These are phyloP conservation scores for Acanthurus lineatus DNA, from an alignment of 2,797 vertebrate species.

Conservation along the genomic window DNA sequence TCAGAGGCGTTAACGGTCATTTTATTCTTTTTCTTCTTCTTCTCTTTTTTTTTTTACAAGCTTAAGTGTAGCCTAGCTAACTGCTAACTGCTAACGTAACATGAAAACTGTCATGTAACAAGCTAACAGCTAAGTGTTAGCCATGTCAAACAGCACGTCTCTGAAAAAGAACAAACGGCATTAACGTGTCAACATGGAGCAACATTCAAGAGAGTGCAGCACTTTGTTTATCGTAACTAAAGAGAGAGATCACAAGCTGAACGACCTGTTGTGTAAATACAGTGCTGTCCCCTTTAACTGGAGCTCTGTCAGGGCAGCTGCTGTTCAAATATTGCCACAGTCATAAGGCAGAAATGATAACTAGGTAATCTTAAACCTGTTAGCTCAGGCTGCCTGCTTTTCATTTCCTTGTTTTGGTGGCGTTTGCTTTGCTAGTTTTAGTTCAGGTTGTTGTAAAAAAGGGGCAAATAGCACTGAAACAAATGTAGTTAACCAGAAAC, in stretches of 20 bases:
- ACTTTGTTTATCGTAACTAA: not conserved
- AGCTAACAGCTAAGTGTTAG: slow-evolving; percentile 33
- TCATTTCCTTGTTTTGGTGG: slow-evolving; percentile 6
- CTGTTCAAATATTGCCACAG: slow-evolving; percentile 65
- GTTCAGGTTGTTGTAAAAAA: not conserved
- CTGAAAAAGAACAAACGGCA: not conserved
- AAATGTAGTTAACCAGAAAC: not conserved
- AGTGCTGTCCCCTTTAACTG: not conserved
- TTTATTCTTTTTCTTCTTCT: too few relatives aligned
- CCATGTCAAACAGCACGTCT: not conserved
- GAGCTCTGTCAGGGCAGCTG: slow-evolving; percentile 1
- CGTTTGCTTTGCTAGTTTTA: not conserved
- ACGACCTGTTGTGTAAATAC: not conserved
- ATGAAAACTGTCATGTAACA: not conserved
- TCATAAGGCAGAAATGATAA: slow-evolving; percentile 9
- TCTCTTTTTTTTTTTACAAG: too few relatives aligned
- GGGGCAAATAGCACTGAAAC: not conserved
- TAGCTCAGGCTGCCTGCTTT: not conserved
- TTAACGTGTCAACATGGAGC: not conserved
- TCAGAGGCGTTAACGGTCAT: too few relatives aligned
- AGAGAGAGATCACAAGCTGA: too few relatives aligned
- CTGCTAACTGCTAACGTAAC: slow-evolving; percentile 27
- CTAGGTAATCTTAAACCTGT: not conserved
- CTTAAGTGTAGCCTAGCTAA: slow-evolving; percentile 7
- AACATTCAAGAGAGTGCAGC: not conserved